These are phyloP conservation scores for Leptinotarsa haldemani DNA, from an alignment of 2,888 invertebrate genomes.

Conservation along the genomic window DNA sequence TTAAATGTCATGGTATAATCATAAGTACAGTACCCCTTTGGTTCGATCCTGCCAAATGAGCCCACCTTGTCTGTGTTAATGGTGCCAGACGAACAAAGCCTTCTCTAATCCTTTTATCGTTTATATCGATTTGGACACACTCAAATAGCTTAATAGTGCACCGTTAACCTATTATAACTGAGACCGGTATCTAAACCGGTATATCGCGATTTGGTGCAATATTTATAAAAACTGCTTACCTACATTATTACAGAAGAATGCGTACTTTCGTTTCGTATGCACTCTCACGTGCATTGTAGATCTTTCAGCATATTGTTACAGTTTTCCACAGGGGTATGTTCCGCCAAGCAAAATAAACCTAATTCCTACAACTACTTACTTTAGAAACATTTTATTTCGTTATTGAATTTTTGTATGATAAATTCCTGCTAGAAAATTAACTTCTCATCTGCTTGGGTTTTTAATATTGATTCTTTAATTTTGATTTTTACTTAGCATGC, in stretches of 20 bases:
- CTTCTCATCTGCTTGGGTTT: no score
- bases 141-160: neutral
- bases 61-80: neutral
- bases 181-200: constrained; percentile 6
- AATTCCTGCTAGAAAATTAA: no score
- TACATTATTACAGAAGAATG: neutral
- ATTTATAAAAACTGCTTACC: neutral
- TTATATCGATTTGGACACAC: neutral
- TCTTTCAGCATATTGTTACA: neutral
- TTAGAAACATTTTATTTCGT: no score
- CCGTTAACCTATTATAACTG: neutral
- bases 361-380: no score
- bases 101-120: neutral
- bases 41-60: neutral
- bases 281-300: neutral
- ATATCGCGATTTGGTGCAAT: neutral
- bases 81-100: neutral
- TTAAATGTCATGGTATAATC: no score
- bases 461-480: no score
- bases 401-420: no score
- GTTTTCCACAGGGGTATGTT: neutral
- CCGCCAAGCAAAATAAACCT: no score
- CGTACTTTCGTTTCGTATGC: neutral
- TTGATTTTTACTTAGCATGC: no score
- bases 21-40: no score